Percentiles rank a stretch among this genome's conserved stretches.
Evolutionary conservation across 2,797 vertebrate genomes (phyloP).

Genomic region (Esox lucius): DNA sequence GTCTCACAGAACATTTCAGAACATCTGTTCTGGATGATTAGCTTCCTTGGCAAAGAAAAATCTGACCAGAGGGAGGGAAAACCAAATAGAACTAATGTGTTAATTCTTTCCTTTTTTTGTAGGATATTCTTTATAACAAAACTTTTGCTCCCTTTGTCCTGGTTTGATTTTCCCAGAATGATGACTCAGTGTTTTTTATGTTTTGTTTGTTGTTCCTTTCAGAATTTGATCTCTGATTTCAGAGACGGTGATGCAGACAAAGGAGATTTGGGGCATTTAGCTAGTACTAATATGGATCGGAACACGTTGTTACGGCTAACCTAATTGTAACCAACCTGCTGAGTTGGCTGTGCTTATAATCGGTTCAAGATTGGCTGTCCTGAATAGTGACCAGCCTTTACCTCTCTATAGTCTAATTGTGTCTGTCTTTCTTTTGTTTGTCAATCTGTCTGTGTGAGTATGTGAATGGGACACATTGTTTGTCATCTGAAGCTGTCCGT

Average conservation of each 20-base stretch:
- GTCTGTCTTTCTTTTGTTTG: too few species aligned
- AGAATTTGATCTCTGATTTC: not conserved
- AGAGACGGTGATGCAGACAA: not conserved
- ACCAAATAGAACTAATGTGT: too few species aligned
- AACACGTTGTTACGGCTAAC: constrained; percentile 30
- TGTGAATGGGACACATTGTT: too few species aligned
- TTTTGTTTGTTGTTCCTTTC: not conserved
- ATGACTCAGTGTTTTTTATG: too few species aligned
- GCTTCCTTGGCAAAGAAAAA: constrained; percentile 69
- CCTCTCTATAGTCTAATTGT: too few species aligned
- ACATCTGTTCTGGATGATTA: constrained; percentile 81
- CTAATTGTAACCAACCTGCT: constrained; percentile 26
- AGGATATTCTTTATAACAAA: too few species aligned
- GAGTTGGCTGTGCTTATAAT: constrained; percentile 31
- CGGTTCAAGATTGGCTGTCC: constrained; percentile 49
- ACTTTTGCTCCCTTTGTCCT: too few species aligned
- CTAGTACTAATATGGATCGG: constrained; percentile 30
- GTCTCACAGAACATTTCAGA: constrained; percentile 76
- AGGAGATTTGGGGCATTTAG: constrained; percentile 37
- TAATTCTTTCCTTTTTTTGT: constrained; percentile 38
- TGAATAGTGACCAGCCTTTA: constrained; percentile 29
- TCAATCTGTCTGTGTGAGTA: not conserved
- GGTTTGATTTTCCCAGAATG: too few species aligned
- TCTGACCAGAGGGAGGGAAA: constrained; percentile 68
- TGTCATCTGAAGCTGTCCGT: too few species aligned